Conservation (phyloP, 2,888 invertebrate species). For the Eumacrocentrus americanus region DNA sequence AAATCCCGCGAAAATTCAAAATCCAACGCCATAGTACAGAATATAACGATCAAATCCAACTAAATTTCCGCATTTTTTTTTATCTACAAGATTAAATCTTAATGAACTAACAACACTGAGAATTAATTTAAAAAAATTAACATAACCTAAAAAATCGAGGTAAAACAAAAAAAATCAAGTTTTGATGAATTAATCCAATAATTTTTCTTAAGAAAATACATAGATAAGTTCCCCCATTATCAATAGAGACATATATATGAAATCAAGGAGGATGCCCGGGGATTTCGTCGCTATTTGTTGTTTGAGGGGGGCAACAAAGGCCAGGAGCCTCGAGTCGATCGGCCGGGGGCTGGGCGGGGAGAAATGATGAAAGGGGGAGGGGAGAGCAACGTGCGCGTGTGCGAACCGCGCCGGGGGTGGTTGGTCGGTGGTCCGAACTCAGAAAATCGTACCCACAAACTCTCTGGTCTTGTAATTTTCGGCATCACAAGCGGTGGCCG, state of each 20-base stretch:
- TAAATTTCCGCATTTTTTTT: too few species aligned
- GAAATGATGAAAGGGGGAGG: constrained; percentile 18
- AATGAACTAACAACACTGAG: too few species aligned
- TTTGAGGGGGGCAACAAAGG: constrained; percentile 15
- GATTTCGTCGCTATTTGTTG: constrained; percentile 2
- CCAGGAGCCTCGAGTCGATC: constrained; percentile 5
- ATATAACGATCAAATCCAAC: too few species aligned
- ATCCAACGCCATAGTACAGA: too few species aligned
- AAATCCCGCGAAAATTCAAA: too few species aligned
- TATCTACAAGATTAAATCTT: too few species aligned
- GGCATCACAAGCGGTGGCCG: constrained; percentile 19
- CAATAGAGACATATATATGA: neutral
- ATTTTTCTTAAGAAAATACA: too few species aligned
- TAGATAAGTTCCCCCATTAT: too few species aligned
- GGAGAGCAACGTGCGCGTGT: constrained; percentile 45
- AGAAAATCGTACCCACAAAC: constrained; percentile 28
- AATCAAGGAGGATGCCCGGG: constrained; percentile 9
- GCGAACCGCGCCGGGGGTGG: constrained; percentile 51
- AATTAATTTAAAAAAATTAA: too few species aligned
- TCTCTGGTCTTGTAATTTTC: constrained; percentile 26
- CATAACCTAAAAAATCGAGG: too few species aligned
- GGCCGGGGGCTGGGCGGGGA: constrained; percentile 16
- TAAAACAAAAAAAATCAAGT: too few species aligned
- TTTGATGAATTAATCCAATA: too few species aligned
- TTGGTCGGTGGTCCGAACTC: constrained; percentile 46